phyloP scores from a whole-genome alignment of 2,888 invertebrate species.

The Matsumyia berberina region DNA sequence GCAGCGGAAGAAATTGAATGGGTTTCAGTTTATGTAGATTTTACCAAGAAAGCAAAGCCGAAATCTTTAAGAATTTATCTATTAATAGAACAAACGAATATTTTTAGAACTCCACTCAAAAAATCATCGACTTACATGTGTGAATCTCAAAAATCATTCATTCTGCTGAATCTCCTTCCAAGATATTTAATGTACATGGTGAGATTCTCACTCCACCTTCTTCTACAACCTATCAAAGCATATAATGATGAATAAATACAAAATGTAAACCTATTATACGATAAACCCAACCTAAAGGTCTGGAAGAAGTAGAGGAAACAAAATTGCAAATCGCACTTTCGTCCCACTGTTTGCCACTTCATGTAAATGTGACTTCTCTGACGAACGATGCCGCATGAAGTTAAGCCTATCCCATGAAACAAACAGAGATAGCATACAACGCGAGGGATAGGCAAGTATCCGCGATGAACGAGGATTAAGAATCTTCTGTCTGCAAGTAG shows the following conservation, averaged over 20 bases:
- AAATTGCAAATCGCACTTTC: slow-evolving; percentile 13
- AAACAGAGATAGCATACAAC: background rate
- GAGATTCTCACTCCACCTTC: too few relatives aligned
- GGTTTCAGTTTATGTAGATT: too few relatives aligned
- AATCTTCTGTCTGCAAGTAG: slow-evolving; percentile 9
- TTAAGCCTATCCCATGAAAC: background rate
- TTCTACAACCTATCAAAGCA: background rate
- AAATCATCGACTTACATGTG: too few relatives aligned
- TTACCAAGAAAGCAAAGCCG: too few relatives aligned
- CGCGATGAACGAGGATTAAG: slow-evolving; percentile 33
- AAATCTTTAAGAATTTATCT: too few relatives aligned
- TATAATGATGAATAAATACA: background rate
- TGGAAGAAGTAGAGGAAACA: background rate
- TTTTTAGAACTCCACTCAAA: too few relatives aligned
- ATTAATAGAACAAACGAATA: too few relatives aligned
- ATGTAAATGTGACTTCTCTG: slow-evolving; percentile 8
- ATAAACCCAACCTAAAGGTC: too few relatives aligned
- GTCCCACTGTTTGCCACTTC: background rate
- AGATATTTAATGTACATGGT: too few relatives aligned
- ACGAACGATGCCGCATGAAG: slow-evolving; percentile 8
- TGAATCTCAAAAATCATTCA: too few relatives aligned
- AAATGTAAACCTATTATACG: background rate
- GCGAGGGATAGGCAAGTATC: background rate
- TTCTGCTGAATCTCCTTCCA: too few relatives aligned
- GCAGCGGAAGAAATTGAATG: too few relatives aligned